These are phyloP conservation scores for Chlorodrepanis virens DNA, from an alignment of 2,113 vertebrate genomes.

Conservation along the genomic window DNA sequence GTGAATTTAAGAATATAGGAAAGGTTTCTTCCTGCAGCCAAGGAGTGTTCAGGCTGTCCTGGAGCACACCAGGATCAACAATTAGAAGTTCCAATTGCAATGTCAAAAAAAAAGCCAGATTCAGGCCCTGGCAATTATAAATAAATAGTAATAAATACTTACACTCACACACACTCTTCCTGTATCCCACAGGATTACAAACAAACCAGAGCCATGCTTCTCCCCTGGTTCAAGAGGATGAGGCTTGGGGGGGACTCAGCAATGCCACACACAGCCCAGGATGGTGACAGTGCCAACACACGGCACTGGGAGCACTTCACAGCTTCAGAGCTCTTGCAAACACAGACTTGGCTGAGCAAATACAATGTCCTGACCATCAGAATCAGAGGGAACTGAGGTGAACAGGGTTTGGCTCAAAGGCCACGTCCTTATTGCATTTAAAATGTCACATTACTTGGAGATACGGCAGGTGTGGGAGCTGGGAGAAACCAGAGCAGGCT, in stretches of 20 bases:
- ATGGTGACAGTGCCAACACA: background rate
- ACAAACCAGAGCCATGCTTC: conserved; percentile 7
- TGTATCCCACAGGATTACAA: background rate
- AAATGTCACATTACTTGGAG: background rate
- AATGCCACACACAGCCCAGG: background rate
- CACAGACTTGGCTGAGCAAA: background rate
- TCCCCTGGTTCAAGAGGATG: background rate
- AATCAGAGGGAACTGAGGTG: background rate
- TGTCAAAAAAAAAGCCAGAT: background rate
- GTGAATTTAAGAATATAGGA: background rate
- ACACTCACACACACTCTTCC: background rate
- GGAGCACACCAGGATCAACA: no score
- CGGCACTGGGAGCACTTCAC: background rate
- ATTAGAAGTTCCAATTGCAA: background rate
- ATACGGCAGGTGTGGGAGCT: background rate
- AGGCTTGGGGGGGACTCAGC: background rate
- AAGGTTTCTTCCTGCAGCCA: background rate
- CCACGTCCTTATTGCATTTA: background rate
- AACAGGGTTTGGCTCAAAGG: background rate
- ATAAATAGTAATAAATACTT: conserved; percentile 61
- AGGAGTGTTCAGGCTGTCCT: background rate
- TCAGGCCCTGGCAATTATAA: background rate
- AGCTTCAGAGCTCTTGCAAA: conserved; percentile 15
- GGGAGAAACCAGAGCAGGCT: background rate
- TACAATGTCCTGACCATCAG: background rate